A percentile compares a stretch with the other conserved stretches of the same genome.
These are phyloP conservation scores for Pterostichus niger DNA, from an alignment of 2,888 invertebrate genomes.

Conservation along the genomic window DNA sequence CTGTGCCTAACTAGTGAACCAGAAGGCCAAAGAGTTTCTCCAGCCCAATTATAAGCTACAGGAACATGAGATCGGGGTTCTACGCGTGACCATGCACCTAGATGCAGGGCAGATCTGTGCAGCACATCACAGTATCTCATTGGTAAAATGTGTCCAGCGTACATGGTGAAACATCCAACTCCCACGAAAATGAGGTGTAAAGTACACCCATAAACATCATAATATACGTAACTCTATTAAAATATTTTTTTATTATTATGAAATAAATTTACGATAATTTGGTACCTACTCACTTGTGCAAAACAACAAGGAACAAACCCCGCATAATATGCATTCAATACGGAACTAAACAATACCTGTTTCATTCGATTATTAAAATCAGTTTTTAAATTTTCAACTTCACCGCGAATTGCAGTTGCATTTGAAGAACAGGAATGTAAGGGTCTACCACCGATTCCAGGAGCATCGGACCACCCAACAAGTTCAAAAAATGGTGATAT, in stretches of 20 bases:
- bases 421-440: constrained; percentile 88
- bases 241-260: constrained; percentile 23
- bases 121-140: constrained; percentile 91
- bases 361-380: constrained; percentile 95
- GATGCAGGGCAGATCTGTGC: constrained; percentile 93
- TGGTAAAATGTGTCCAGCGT: constrained; percentile 84
- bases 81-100: constrained; percentile 86
- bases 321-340: constrained; percentile 92
- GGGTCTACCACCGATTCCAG: constrained; percentile 80
- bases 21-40: constrained; percentile 84
- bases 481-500: constrained; percentile 88
- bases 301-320: constrained; percentile 94
- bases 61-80: constrained; percentile 76
- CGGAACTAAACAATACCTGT: constrained; percentile 88
- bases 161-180: constrained; percentile 90
- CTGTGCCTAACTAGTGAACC: constrained; percentile 87
- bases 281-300: constrained; percentile 83
- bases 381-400: constrained; percentile 89
- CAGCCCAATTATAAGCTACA: constrained; percentile 78
- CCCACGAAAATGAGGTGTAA: constrained; percentile 92
- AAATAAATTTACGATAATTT: neutral
- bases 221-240: constrained; percentile 83
- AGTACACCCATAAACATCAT: constrained; percentile 90
- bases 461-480: constrained; percentile 75
- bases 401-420: constrained; percentile 86